These are phyloP conservation scores for Salmo trutta DNA, from an alignment of 2,797 vertebrate genomes.

Conservation along the genomic window DNA sequence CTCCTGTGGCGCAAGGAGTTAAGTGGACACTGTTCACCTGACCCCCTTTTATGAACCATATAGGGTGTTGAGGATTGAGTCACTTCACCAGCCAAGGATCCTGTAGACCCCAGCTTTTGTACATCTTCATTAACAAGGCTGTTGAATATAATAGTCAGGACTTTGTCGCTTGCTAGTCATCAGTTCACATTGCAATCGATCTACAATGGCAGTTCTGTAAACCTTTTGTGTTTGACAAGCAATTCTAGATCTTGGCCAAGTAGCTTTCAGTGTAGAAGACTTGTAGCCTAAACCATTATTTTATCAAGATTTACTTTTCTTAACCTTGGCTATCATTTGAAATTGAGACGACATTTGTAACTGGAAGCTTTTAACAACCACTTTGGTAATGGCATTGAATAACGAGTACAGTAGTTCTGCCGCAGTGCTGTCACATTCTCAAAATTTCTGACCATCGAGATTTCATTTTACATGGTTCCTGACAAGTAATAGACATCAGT, in stretches of 20 bases:
- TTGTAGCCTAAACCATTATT: not conserved
- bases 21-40: conserved; percentile 8
- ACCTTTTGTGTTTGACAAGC: not conserved
- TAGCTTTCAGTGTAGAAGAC: not conserved
- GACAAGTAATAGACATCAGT: not conserved
- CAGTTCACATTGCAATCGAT: not conserved
- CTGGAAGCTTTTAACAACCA: not conserved
- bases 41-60: not conserved
- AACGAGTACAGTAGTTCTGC: not conserved
- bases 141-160: not conserved
- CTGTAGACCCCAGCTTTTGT: not conserved
- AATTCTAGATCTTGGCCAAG: not conserved
- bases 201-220: not conserved
- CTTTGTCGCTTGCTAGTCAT: not conserved
- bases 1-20: conserved; percentile 8
- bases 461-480: not conserved
- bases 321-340: not conserved
- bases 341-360: not conserved
- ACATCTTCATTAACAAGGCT: not conserved
- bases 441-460: not conserved
- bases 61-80: not conserved
- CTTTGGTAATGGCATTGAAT: not conserved
- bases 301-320: not conserved
- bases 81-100: not conserved
- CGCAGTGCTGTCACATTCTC: not conserved